These are phyloP conservation scores for Eucriotettix oculatus DNA, from an alignment of 2,888 invertebrate species.

Conservation along the genomic window DNA sequence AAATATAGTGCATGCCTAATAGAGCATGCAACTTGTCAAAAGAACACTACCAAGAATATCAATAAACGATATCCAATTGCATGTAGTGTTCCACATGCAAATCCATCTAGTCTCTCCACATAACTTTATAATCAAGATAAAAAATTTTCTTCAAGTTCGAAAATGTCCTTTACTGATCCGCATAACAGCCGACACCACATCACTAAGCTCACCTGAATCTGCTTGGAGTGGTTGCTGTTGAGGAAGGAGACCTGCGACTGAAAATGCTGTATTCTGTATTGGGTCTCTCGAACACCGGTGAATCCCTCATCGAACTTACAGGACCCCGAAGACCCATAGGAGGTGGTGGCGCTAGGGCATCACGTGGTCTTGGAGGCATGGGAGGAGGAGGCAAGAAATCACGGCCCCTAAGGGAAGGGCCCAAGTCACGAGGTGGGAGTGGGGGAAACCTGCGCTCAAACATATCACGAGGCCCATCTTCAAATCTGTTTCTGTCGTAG, in stretches of 20 bases:
- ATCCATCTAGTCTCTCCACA: background rate
- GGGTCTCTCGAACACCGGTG: constrained; percentile 36
- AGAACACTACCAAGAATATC: no score
- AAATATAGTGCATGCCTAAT: no score
- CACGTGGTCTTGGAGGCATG: constrained; percentile 39
- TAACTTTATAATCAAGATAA: background rate
- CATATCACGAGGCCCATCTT: constrained; percentile 57
- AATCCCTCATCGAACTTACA: constrained; percentile 48
- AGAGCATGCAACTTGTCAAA: no score
- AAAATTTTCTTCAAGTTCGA: no score
- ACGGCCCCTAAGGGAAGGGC: constrained; percentile 15
- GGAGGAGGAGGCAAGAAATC: constrained; percentile 43
- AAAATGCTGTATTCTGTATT: constrained; percentile 59
- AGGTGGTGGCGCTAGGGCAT: constrained; percentile 62
- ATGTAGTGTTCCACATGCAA: background rate
- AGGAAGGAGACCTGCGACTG: constrained; percentile 62
- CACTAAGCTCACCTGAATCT: constrained; percentile 8
- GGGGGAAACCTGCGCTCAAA: constrained; percentile 66
- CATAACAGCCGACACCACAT: no score
- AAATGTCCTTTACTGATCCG: no score
- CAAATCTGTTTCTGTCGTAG: constrained; percentile 33
- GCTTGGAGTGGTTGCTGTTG: constrained; percentile 6
- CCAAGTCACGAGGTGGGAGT: constrained; percentile 32
- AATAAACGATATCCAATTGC: no score
- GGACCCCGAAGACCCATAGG: constrained; percentile 42